A percentile compares a stretch with the other conserved stretches of the same genome.
These are phyloP conservation scores for Danaus plexippus DNA, from an alignment of 1,140 invertebrate species.

Conservation along the genomic window DNA sequence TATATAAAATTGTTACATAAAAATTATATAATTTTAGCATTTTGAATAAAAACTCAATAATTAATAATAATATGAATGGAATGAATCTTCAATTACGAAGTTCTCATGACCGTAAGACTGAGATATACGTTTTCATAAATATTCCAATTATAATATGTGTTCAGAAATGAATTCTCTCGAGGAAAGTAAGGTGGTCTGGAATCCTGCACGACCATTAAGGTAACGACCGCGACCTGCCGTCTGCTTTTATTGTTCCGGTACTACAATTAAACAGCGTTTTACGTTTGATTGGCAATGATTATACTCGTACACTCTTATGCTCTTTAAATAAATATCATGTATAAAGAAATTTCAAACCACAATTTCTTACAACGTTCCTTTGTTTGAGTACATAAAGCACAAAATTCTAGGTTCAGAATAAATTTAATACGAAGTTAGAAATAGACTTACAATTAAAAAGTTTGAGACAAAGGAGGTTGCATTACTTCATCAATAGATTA, in stretches of 20 bases:
- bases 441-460: too few species aligned
- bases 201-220: conserved; percentile 43
- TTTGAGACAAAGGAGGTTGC: conserved; percentile 24
- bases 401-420: too few species aligned
- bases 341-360: too few species aligned
- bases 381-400: too few species aligned
- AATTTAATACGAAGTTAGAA: too few species aligned
- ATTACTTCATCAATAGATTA: conserved; percentile 33
- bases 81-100: conserved; percentile 19
- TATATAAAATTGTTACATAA: too few species aligned
- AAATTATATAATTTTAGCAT: too few species aligned
- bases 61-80: conserved; percentile 15
- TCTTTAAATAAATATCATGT: too few species aligned
- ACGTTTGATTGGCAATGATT: conserved; percentile 32
- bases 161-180: conserved; percentile 43
- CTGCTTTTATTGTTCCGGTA: conserved; percentile 47
- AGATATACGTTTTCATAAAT: conserved; percentile 31
- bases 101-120: conserved; percentile 22
- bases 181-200: conserved; percentile 47
- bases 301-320: too few species aligned
- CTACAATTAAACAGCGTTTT: conserved; percentile 32
- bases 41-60: too few species aligned
- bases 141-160: conserved; percentile 34
- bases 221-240: conserved; percentile 42
- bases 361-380: too few species aligned